A percentile compares a stretch with the other conserved stretches of the same genome.
phyloP scores from a whole-genome alignment of 2,113 vertebrate genomes.

The Percina caprodes region DNA sequence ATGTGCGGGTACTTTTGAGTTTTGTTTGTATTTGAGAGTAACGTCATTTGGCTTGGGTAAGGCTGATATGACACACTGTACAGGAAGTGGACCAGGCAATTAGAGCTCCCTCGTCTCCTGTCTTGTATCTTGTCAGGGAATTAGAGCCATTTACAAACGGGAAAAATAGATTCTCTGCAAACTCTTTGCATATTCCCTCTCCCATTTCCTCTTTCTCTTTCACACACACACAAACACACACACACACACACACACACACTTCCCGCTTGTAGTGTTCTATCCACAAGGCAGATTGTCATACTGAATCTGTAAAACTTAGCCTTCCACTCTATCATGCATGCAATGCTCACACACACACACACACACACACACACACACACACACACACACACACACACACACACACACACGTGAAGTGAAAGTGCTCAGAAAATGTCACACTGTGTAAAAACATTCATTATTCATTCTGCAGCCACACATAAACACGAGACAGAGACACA shows the following conservation, averaged over 20 bases:
- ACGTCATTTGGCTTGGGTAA: slow-evolving; percentile 15
- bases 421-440: slow-evolving; percentile 49
- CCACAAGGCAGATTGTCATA: slow-evolving; percentile 57
- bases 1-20: background rate
- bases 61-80: slow-evolving; percentile 9
- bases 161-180: slow-evolving; percentile 28
- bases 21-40: slow-evolving; percentile 26
- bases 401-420: background rate
- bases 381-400: too few species aligned
- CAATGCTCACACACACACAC: slow-evolving; percentile 16
- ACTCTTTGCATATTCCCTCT: slow-evolving; percentile 20
- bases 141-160: slow-evolving; percentile 35
- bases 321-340: slow-evolving; percentile 46
- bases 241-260: background rate
- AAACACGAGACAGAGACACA: slow-evolving; percentile 18
- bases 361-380: too few species aligned
- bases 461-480: slow-evolving; percentile 48
- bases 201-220: background rate
- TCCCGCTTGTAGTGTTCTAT: slow-evolving; percentile 14
- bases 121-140: slow-evolving; percentile 43
- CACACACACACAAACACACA: background rate
- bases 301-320: slow-evolving; percentile 44
- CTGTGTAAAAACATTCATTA: slow-evolving; percentile 61
- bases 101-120: slow-evolving; percentile 26
- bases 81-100: slow-evolving; percentile 23